Evolutionary conservation across 2,888 invertebrate species (phyloP).

Genomic region (Dynastes hyllus): DNA sequence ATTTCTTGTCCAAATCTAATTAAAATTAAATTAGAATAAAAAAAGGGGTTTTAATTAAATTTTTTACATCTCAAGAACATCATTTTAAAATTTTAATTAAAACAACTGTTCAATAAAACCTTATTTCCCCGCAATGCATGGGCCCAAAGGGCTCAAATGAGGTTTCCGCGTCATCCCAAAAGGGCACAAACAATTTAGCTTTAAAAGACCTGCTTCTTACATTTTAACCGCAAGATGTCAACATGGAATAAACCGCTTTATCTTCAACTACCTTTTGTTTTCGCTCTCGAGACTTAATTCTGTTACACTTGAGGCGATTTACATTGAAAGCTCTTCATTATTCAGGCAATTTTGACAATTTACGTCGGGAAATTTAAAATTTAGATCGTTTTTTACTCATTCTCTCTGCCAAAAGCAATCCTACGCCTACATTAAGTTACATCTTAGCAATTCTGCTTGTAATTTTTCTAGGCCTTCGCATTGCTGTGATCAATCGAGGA

Average conservation of each 20-base stretch:
- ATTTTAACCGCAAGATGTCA: not conserved
- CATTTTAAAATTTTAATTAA: no score
- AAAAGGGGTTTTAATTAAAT: no score
- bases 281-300: constrained; percentile 12
- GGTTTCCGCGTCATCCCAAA: no score
- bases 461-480: not conserved
- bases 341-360: not conserved
- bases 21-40: no score
- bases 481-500: no score
- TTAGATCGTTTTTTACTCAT: constrained; percentile 3
- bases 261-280: not conserved
- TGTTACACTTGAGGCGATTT: constrained; percentile 2
- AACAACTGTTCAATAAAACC: no score
- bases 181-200: not conserved
- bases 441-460: not conserved
- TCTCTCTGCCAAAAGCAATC: not conserved
- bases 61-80: no score
- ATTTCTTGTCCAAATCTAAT: no score
- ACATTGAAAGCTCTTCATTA: constrained; percentile 19
- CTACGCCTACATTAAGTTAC: constrained; percentile 5
- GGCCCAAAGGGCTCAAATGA: no score
- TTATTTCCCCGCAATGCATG: no score
- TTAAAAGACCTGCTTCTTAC: not conserved
- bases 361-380: constrained; percentile 9
- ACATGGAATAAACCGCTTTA: not conserved